Conservation (phyloP, 2,113 vertebrate genomes). For the Brevimyrus niger region DNA sequence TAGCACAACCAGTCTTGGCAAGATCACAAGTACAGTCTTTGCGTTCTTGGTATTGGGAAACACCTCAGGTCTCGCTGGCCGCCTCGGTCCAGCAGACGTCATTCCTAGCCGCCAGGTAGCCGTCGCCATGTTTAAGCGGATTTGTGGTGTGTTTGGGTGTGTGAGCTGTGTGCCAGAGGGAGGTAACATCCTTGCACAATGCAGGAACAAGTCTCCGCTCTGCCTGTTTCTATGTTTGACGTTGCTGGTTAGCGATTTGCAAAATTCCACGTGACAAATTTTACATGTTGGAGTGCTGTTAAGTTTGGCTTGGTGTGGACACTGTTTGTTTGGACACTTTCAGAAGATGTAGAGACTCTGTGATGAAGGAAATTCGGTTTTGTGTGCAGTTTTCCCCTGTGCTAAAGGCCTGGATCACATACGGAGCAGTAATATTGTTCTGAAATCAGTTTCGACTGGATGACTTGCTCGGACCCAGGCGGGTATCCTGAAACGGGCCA, state of each 20-base stretch:
- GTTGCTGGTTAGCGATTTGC: background rate
- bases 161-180: background rate
- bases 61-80: background rate
- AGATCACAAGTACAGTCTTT: background rate
- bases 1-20: background rate
- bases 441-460: slow-evolving; percentile 57
- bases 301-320: background rate
- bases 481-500: slow-evolving; percentile 45
- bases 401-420: slow-evolving; percentile 47
- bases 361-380: background rate
- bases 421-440: slow-evolving; percentile 37
- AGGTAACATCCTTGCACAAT: background rate
- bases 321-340: background rate
- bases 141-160: background rate
- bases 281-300: background rate
- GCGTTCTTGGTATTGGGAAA: background rate
- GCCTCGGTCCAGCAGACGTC: background rate
- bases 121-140: background rate
- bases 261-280: background rate
- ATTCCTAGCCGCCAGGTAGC: background rate
- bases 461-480: slow-evolving; percentile 47
- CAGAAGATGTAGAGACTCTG: background rate
- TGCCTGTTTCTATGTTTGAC: background rate
- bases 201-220: background rate
- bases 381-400: background rate